Evolutionary conservation across 2,113 vertebrate species (phyloP), one percentile per base, ranked within the genome.

Genomic region (Lipotes vexillifer): DNA sequence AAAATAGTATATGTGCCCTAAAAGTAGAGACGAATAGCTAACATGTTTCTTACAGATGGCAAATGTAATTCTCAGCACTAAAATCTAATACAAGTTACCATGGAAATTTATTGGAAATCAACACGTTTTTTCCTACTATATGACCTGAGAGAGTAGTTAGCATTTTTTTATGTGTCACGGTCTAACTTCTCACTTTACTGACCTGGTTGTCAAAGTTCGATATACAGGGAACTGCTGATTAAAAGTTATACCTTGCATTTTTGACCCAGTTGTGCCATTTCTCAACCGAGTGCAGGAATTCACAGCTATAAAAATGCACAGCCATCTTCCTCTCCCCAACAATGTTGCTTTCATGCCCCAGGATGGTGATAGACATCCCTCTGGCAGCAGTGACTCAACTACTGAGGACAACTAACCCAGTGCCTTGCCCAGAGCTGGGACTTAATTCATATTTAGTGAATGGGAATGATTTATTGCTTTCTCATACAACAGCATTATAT

Each of bases 131-230:
- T 94, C 66, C 80, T 96, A 97, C 92, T 98, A 85, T 97, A 96
- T 98, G 97, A 97, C 97, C 96, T 98, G 96, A 98, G 96, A 98
- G 95, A 98, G 85, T 81, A 98, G 94, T 97, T 98, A 97, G 97
- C 97, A 97, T 98, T 98, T 98, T 97, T 97, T 98, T 96, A 98
- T 97, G 97, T 97, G 98, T 98, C 98, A 98, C 92, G 71, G 71
- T 97, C 96, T 98, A 98, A 98, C 99, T 98, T 98, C 97, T 98
- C 98, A 98, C 97, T 97, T 98, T 98, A 97, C 95, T 97, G 97
- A 98, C 98, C 97, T 96, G 94, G 97, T 96, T 98, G 98, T 98
- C 98, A 98, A 98, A 98, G 97, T 96, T 93, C 46, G 33, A 98
- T 97, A 90, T 18, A 77, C 44, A 97, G 57, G 77, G 72, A 96